Evolutionary conservation across 2,113 vertebrate species (phyloP), one percentile per base, ranked within the genome.

Genomic region (Salvator merianae): DNA sequence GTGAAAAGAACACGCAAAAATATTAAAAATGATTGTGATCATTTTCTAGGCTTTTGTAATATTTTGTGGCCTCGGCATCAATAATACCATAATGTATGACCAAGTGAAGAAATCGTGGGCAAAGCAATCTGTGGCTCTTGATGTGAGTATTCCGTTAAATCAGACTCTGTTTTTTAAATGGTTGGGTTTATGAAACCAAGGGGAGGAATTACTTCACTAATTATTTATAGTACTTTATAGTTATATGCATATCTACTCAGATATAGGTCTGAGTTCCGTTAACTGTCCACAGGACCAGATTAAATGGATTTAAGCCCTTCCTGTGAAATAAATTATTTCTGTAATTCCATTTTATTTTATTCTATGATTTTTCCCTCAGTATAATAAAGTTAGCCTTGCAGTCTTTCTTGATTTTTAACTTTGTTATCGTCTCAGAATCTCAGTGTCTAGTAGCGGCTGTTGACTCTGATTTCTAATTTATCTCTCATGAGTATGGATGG

Each of bases 41-140:
- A 90, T 76, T 88, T 88, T 93, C 86, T 92, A 99, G 99, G 98
- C 98, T 34, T 99, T 99, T 95, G 99, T 99, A 93, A 99, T 99
- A 95, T 99, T 99, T 91, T 99, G 99, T 92, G 99, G 99, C 80
- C 96, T 99, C 87, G 99, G 99, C 80, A 99, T 99, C 95, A 99
- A 99, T 95, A 99, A 99, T 94, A 99, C 99, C 72, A 99, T 99
- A 95, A 99, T 99, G 99, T 99, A 99, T 18, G 97, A 99, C 92
- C 98, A 99, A 95, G 99, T 99, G 95, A 99, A 99, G 95, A 99
- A 99, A 93, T 99, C 98, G 40, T 99, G 98, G 98, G 99, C 99
- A 87, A 99, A 99, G 91, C 99, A 99, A 86, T 99, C 98, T 0
- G 98, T 99, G 89, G 98, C 99, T 95, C 97, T 99, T 90, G 99